Base-by-base conservation (phyloP, 1,140 invertebrate species). In the Ips nitidus region DNA sequence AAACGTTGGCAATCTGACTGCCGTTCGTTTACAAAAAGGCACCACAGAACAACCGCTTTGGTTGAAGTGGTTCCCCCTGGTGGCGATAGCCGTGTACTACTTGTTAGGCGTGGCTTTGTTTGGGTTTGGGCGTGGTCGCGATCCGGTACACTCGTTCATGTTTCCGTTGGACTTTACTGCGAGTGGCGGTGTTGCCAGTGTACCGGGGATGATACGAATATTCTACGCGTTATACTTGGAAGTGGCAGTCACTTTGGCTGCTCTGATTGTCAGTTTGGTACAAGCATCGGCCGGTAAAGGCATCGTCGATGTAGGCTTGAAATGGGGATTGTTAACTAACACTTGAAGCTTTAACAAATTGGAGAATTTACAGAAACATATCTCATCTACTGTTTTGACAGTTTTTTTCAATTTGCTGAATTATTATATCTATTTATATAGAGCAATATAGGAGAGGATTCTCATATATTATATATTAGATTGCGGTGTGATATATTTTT, bases 151-250 rank as follows among this genome's bases (percentile, higher is more conserved):
- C n/a, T 82, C 84, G 70, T 74, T 88, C 4, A 81, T 90, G 73
- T 90, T 90, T 76, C 88, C 88, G 1, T 74, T 90, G 66, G 88
- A 90, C 75, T 90, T 90, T 70, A 89, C 88, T 2, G 87, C 87
- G 1, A 86, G 85, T 2, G 88, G 89, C 47, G 88, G 87, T 41
- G 84, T 89, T 4, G 87, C 86, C 37, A 83, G 81, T 4, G 88
- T 86, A 45, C 80, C 83, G 22, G 85, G 83, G 22, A 78, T 84
- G 55, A 80, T 89, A 4, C 80, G 88, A 52, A 82, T 89, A n/a
- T 76, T 86, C 2, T 90, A 90, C 74, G 88, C 84, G 1, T 71
- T 90, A 2, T 91, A 89, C 76, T 80, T 90, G 37, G 89, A 91
- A 79, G 83, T 87, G 36, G 88, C 87, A 1, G 87, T 90, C 63